phyloP scores from a whole-genome alignment of 1,140 invertebrate species.

The Euschistus heros region DNA sequence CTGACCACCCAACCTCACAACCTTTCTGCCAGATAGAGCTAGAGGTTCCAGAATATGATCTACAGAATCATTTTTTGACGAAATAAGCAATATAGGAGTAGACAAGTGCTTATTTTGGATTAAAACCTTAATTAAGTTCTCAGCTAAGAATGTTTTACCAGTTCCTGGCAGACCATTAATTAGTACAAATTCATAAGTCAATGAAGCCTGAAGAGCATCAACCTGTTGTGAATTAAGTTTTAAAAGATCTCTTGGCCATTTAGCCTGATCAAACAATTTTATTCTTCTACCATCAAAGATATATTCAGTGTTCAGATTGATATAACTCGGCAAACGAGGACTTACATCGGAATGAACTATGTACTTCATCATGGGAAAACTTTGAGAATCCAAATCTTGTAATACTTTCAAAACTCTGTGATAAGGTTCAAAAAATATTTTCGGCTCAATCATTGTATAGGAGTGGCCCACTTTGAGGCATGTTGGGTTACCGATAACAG shows the following conservation, averaged over 20 bases:
- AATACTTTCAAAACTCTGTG: slow-evolving; percentile 49
- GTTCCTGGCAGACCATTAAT: slow-evolving; percentile 75
- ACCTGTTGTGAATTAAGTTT: slow-evolving; percentile 36
- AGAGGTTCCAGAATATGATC: slow-evolving; percentile 78
- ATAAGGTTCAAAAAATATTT: slow-evolving; percentile 59
- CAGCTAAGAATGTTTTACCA: slow-evolving; percentile 63
- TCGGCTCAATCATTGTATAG: slow-evolving; percentile 52
- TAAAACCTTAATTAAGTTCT: slow-evolving; percentile 50
- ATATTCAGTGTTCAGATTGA: not conserved
- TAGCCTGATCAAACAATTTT: not conserved
- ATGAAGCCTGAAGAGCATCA: slow-evolving; percentile 44
- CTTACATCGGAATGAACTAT: slow-evolving; percentile 37
- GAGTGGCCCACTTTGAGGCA: slow-evolving; percentile 34
- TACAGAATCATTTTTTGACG: slow-evolving; percentile 78
- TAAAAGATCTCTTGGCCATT: not conserved
- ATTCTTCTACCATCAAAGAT: not conserved
- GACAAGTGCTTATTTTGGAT: slow-evolving; percentile 38
- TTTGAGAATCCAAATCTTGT: slow-evolving; percentile 39
- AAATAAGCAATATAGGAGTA: slow-evolving; percentile 62
- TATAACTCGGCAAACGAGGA: slow-evolving; percentile 36
- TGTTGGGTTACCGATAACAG: slow-evolving; percentile 33
- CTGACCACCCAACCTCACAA: slow-evolving; percentile 63
- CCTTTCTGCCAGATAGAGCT: slow-evolving; percentile 39
- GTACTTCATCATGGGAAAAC: slow-evolving; percentile 53
- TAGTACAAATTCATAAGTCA: slow-evolving; percentile 52